These are phyloP conservation scores for Aphelinus certus DNA, from an alignment of 1,140 invertebrate species.

Conservation along the genomic window DNA sequence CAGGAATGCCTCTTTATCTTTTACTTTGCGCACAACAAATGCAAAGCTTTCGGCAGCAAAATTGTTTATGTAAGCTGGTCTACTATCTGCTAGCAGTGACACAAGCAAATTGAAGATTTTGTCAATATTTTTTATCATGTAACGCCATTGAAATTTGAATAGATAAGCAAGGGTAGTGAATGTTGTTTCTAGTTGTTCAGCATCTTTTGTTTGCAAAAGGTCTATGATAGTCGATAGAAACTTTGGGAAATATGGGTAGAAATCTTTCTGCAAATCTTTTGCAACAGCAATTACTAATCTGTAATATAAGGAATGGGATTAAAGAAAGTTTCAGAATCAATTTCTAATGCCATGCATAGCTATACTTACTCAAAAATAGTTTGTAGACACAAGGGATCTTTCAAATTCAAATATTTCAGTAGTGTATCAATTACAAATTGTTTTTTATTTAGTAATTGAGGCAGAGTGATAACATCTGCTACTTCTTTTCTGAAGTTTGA, in stretches of 20 bases:
- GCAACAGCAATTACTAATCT: conserved; percentile 80
- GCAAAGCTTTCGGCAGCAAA: conserved; percentile 96
- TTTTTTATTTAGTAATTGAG: conserved; percentile 82
- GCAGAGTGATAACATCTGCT: conserved; percentile 77
- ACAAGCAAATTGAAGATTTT: conserved; percentile 78
- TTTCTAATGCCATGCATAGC: too few species aligned
- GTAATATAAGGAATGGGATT: conserved; percentile 53
- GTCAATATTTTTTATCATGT: conserved; percentile 81
- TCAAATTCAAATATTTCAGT: conserved; percentile 75
- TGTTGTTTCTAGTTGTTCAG: conserved; percentile 83
- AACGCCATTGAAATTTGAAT: conserved; percentile 88
- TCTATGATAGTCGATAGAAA: conserved; percentile 77
- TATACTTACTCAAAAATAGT: conserved; percentile 83
- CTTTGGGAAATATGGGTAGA: conserved; percentile 81
- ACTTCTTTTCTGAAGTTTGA: conserved; percentile 78
- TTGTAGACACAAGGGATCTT: conserved; percentile 78
- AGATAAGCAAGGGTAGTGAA: conserved; percentile 87
- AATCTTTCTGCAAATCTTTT: conserved; percentile 85
- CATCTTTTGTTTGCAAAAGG: conserved; percentile 79
- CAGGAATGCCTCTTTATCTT: conserved; percentile 80
- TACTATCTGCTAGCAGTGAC: conserved; percentile 76
- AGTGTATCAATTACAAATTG: conserved; percentile 78
- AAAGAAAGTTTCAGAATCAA: not conserved
- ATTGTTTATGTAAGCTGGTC: conserved; percentile 83
- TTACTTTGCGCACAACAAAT: conserved; percentile 89